Base-by-base conservation (phyloP, 2,888 invertebrate species). In the Apamea epomidion region DNA sequence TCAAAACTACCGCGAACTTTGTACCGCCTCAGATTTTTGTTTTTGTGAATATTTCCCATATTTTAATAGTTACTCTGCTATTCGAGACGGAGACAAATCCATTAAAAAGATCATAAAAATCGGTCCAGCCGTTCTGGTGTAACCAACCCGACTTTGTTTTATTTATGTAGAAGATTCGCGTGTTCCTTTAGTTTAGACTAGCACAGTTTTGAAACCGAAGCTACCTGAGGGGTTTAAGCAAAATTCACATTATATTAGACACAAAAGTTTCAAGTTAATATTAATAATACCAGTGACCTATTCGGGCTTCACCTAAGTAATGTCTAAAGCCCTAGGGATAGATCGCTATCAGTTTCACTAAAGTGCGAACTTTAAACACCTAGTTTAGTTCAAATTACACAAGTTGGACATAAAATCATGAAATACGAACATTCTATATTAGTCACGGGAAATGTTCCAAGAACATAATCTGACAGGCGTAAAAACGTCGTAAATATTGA, bases 401-500 rank as follows among this genome's bases (percentile, higher is more conserved):
- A 88, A 86, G 79, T 83, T 70, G 73, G 48, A 10, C 45, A 65
- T 79, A 83, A 87, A 78, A 74, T 82, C 37, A 48, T 82, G 80
- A 80, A 69, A 78, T 69, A 86, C 72, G 70, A 58, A 78, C 72
- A 80, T 82, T 88, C 80, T 78, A 84, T 78, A 80, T 84, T 82
- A 84, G 84, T 84, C 81, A 80, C 83, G 81, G 83, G 69, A 74
- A 82, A 90, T 83, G 74, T 89, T 87, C 84, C 81, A 60, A 83
- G 89, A 88, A 84, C 25, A 70, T 85, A 87, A 85, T 90, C 86
- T 83, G 87, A 86, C 87, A 85, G 77, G 86, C 86, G 90, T 90
- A 87, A 90, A 88, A 89, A 83, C 75, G 78, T 87, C 86, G 85
- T 90, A 88, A 90, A 88, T 88, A 86, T 88, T 83, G 84, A 88